Conservation (phyloP, 2,113 vertebrate species). For the Erythrolamprus reginae region DNA sequence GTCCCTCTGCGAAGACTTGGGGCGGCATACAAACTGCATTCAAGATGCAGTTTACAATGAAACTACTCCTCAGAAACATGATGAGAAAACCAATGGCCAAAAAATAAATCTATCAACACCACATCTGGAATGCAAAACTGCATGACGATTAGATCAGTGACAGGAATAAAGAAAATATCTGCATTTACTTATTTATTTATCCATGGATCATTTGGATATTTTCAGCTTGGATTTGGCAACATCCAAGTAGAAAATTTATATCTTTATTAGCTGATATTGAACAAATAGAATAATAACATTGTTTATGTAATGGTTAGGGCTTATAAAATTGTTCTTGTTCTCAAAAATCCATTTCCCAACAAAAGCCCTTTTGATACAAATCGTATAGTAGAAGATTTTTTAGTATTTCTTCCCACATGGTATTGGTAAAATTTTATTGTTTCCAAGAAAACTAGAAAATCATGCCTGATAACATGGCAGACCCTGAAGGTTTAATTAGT, state of each 20-base stretch:
- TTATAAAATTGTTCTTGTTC: neutral
- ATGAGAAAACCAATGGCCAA: neutral
- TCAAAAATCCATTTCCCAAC: neutral
- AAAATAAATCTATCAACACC: neutral
- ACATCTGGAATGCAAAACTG: neutral
- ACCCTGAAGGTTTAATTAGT: neutral
- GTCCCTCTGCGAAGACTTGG: too few relatives aligned
- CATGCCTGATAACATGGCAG: neutral
- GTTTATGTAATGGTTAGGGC: neutral
- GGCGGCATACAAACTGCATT: too few relatives aligned
- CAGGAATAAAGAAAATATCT: neutral
- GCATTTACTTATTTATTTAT: neutral
- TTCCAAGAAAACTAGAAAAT: neutral
- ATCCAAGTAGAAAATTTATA: neutral
- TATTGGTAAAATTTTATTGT: neutral
- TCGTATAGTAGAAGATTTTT: neutral
- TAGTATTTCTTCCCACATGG: neutral
- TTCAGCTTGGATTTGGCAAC: neutral
- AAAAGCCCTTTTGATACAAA: neutral
- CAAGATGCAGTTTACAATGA: neutral
- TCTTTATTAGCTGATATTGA: neutral
- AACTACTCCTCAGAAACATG: neutral
- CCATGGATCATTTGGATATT: neutral
- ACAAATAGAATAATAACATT: neutral
- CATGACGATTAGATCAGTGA: neutral